Base-by-base conservation (phyloP, 2,888 invertebrate species). In the Lochmaea crataegi region DNA sequence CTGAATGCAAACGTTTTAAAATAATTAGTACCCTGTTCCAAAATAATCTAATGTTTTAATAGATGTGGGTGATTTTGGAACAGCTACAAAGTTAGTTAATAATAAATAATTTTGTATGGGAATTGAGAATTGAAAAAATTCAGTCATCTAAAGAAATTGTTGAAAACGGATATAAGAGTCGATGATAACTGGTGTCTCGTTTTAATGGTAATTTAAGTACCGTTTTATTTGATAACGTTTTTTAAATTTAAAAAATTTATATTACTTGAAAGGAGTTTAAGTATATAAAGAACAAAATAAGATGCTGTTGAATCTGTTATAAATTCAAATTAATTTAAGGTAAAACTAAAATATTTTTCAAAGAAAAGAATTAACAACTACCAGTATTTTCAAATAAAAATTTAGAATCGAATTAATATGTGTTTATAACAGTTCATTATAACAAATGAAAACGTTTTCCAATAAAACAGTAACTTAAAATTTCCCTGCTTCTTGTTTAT, bases 401-500 rank as follows among this genome's bases (percentile, higher is more conserved):
- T 38, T 38, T 7, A 38, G 2, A 38, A 38, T 7, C 32, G 32
- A 38, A 38, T 14, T 12, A 14, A 45, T 11, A 11, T 45, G 45
- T 45, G 14, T 12, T 14, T 12, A 14, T 14, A 14, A 45, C 14
- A 0, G 45, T 11, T 45, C 14, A 38, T 38, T 45, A 45, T 45
- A 65, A 26, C 14, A 6, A 9, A 63, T 7, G 14, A 58, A 42
- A 11, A 41, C 18, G 42, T 18, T 42, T 18, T 63, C 61, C 42
- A 63, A 18, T 63, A 18, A 63, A 63, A 42, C n/a, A 32, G 9
- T n/a, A 7, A 42, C 16, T 38, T 42, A 32, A 16, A 41, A 14
- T 57, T 58, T 5, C 32, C n/a, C 51, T 76, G 74, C 80, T 79
- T 79, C 80, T 81, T 78, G 80, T 81, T 80, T 80, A 79, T 80